Percentiles rank a stretch among this genome's conserved stretches.
Evolutionary conservation across 2,888 invertebrate species (phyloP).

Genomic region (Neocrepidodera transversa): DNA sequence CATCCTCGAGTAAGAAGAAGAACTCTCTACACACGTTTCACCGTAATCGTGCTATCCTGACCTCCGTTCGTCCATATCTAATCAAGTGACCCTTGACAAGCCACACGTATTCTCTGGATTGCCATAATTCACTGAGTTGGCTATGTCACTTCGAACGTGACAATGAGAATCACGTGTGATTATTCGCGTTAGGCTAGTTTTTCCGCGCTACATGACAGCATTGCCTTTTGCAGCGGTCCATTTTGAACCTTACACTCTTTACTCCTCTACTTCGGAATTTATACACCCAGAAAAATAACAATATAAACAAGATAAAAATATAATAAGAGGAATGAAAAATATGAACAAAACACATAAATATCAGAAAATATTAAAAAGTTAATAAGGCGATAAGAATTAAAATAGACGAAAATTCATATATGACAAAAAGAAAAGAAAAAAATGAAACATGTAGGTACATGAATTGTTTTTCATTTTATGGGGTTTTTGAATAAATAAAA

Average conservation of each 20-base stretch:
- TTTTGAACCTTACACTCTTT: constrained; percentile 15
- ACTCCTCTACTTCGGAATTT: not conserved
- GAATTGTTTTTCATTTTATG: too few relatives aligned
- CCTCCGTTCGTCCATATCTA: constrained; percentile 55
- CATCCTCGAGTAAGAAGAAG: constrained; percentile 8
- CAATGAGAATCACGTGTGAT: constrained; percentile 55
- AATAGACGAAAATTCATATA: too few relatives aligned
- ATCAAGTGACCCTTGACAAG: constrained; percentile 58
- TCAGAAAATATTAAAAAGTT: too few relatives aligned
- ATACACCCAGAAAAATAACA: constrained; percentile 10
- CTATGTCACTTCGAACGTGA: constrained; percentile 58
- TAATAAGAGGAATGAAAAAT: too few relatives aligned
- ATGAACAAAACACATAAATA: too few relatives aligned
- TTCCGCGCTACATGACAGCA: constrained; percentile 26
- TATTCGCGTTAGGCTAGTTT: constrained; percentile 45
- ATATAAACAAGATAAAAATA: not conserved
- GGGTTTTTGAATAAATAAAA: too few relatives aligned
- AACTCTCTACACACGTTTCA: constrained; percentile 51
- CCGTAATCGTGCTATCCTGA: constrained; percentile 53
- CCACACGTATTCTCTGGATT: constrained; percentile 55
- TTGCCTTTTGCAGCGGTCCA: constrained; percentile 20
- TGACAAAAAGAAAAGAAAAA: too few relatives aligned
- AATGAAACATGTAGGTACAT: too few relatives aligned
- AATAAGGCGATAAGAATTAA: too few relatives aligned
- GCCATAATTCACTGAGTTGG: constrained; percentile 55